Evolutionary conservation across 2,113 vertebrate species (phyloP), one percentile per base, ranked within the genome.

Genomic region (Aramus guarauna): DNA sequence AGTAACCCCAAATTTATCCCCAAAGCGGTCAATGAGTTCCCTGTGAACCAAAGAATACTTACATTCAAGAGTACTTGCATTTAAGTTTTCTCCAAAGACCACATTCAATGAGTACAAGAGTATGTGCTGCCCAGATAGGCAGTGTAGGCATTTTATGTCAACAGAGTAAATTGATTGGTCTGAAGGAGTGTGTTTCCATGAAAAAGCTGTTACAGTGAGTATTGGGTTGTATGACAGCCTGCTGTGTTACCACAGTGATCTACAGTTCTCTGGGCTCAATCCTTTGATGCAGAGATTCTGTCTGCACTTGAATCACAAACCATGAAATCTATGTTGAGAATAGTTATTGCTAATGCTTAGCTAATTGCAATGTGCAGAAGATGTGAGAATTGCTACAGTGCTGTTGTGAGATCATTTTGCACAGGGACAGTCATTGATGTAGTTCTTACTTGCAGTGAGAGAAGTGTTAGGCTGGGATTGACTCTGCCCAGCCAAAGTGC

Each of bases 361-460:
- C 69, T 88, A 71, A 60, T 59, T 60, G 30, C 43, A 48, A 0
- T 19, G 11, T 30, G 78, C 36, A n/a, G 32, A 59, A 50, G 52
- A 78, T 58, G 26, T 26, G 23, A 72, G 27, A 53, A 43, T 56
- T 72, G 69, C 55, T 50, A 2, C 45, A 26, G 24, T n/a, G 29
- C 15, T 45, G 11, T 5, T 50, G 43, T 32, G 37, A 88, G 43
- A 59, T 41, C 5, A 5, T 75, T 87, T 87, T 71, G 68, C 30
- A 45, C 0, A 0, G 24, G 19, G 29, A 3, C 55, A 26, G 48
- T 73, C 17, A 3, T 3, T n/a, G 29, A 26, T 48, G 24, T 24
- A 23, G 9, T 37, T 73, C 22, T 16, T 67, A 14, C 12, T 52
- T 67, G 27, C 21, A 74, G 14, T 32, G 47, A 37, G 23, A 26